Base-by-base conservation (phyloP, 1,140 invertebrate genomes). In the Protaetia brevitarsis region DNA sequence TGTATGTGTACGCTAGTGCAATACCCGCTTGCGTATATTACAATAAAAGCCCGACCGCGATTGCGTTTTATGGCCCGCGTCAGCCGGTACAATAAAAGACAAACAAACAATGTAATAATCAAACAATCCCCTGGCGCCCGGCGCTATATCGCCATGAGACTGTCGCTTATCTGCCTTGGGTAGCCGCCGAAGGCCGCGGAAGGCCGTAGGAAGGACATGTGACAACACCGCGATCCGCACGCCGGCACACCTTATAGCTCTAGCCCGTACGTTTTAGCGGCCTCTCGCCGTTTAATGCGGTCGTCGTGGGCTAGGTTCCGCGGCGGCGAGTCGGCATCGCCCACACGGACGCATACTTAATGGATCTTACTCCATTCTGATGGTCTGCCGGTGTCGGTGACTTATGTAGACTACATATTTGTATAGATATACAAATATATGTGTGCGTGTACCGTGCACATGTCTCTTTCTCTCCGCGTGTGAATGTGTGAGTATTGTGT, bases 181-280 rank as follows among this genome's bases (percentile, higher is more conserved):
- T 60, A 64, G 62, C 61, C 66, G 19, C 31, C 37, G 65, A 67
- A 67, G 66, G 66, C 66, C 66, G 61, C 23, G 61, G 63, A 68
- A 68, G 67, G 67, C 67, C 67, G 67, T 65, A 57, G 59, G 67
- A 68, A 68, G 67, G 67, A 65, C 67, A 65, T 65, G 63, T 68
- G 66, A 67, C 66, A 67, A 67, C 66, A 62, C 30, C 57, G 57
- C 57, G 57, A 28, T 28, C 26, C n/a, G 29, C 30, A 19, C 45
- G 6, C 7, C 7, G 60, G 27, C 60, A 21, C 60, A 63, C 60
- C 60, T 63, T 51, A 51, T 6, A n/a, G n/a, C n/a, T n/a, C n/a
- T n/a, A n/a, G 8, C 34, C 41, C 41, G 11, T 51, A 51, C n/a
- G n/a, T n/a, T n/a, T n/a, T n/a, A n/a, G n/a, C n/a, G 58, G 26